phyloP scores from a whole-genome alignment of 2,113 vertebrate species.

The Nanorana parkeri region DNA sequence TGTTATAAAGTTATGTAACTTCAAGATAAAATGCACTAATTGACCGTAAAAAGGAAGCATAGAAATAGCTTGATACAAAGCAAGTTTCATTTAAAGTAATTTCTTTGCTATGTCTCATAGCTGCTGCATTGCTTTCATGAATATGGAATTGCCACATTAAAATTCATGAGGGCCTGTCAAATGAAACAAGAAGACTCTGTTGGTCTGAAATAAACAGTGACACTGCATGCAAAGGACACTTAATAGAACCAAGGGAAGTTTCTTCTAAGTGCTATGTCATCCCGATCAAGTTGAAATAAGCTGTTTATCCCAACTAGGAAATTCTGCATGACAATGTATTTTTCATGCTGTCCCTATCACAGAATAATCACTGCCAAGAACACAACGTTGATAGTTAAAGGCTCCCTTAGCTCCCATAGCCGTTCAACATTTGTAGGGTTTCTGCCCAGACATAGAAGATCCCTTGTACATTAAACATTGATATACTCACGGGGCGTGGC shows the following conservation, averaged over 20 bases:
- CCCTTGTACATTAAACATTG: no score
- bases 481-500: no score
- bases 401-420: no score
- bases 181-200: conserved; percentile 71
- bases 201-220: conserved; percentile 73
- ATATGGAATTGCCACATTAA: conserved; percentile 72
- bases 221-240: conserved; percentile 71
- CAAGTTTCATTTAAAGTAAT: conserved; percentile 59
- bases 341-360: background rate
- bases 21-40: background rate
- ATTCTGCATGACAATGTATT: background rate
- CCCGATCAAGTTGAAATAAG: conserved; percentile 68
- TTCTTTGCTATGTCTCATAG: conserved; percentile 58
- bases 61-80: conserved; percentile 24
- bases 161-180: conserved; percentile 77
- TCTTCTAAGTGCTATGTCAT: conserved; percentile 67
- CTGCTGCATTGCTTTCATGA: conserved; percentile 66
- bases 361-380: background rate
- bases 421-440: no score
- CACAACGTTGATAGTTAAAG: no score
- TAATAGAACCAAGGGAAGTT: conserved; percentile 68
- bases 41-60: background rate
- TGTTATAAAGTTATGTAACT: background rate
- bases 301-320: conserved; percentile 43
- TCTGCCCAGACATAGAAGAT: no score